Evolutionary conservation across 2,888 invertebrate species (phyloP), one percentile per base, ranked within the genome.

Genomic region (Drosophila parthenogenetica): DNA sequence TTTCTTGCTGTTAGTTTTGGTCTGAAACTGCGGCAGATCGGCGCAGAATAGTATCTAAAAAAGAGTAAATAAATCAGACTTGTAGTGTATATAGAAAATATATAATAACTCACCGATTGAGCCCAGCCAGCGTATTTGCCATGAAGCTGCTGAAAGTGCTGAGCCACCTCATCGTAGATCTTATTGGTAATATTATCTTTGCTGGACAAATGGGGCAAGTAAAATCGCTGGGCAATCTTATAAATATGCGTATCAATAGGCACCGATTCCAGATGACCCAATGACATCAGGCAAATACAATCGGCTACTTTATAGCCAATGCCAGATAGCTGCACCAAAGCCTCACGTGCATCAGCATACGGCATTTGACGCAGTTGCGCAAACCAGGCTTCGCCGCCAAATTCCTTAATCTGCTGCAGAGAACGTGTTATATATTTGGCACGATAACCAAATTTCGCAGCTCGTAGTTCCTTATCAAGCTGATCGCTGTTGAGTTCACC

Each of bases 241-340:
- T 96, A 97, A 22, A 99, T 97, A 90, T 99, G 99, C 0, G 98
- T 98, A 92, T 99, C 99, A 0, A 99, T 96, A 1, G 99, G 99
- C 58, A 99, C 95, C 0, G 98, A 95, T 82, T 96, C 95, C 53
- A 97, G 92, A 90, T 99, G 97, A 62, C 96, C 96, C 54, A 99
- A 91, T 0, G 98, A 98, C 99, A 99, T 99, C 17, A 99, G 93
- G 90, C 98, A 98, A 81, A 99, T 96, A 92, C 99, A 99, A 92
- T 99, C 99, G 0, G 99, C 98, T 16, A 99, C 98, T 95, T 99
- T 99, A 8, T 97, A 96, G 2, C 99, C 99, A 81, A 99, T 95
- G 10, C 99, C 99, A 77, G 95, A 95, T 35, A 99, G 92, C 69
- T 94, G 94, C 92, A 96, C 95, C 5, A 99, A 93, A 83, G 95